Evolutionary conservation across 2,113 vertebrate genomes (phyloP).

Genomic region (Cathartes aura): DNA sequence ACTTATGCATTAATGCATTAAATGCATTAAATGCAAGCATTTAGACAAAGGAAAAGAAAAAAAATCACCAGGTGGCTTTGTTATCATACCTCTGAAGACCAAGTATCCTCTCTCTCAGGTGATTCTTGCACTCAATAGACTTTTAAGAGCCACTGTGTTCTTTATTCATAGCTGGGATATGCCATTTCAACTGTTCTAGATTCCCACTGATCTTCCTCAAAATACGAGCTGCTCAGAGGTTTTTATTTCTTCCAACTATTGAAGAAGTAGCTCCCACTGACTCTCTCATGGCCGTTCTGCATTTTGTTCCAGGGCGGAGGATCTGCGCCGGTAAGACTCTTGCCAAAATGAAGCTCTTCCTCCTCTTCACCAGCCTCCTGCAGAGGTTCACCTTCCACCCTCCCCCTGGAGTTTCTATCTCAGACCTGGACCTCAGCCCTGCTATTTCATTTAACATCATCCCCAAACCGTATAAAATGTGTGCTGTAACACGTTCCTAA

Average conservation of each 20-base stretch:
- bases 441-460: background rate
- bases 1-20: too few relatives aligned
- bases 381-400: constrained; percentile 77
- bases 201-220: background rate
- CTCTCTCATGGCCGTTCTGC: background rate
- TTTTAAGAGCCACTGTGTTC: background rate
- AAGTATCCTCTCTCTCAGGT: background rate
- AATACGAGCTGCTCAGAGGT: background rate
- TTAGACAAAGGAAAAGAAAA: background rate
- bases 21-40: background rate
- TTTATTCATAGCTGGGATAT: background rate
- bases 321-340: constrained; percentile 77
- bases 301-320: constrained; percentile 66
- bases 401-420: constrained; percentile 69
- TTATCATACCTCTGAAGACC: background rate
- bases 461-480: constrained; percentile 33
- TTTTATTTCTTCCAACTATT: background rate
- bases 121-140: background rate
- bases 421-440: constrained; percentile 76
- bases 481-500: background rate
- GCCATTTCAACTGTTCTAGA: background rate
- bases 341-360: constrained; percentile 83
- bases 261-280: background rate
- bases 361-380: constrained; percentile 80
- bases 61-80: background rate